Evolutionary conservation across 2,888 invertebrate species (phyloP).

Genomic region (Notodonta dromedarius): DNA sequence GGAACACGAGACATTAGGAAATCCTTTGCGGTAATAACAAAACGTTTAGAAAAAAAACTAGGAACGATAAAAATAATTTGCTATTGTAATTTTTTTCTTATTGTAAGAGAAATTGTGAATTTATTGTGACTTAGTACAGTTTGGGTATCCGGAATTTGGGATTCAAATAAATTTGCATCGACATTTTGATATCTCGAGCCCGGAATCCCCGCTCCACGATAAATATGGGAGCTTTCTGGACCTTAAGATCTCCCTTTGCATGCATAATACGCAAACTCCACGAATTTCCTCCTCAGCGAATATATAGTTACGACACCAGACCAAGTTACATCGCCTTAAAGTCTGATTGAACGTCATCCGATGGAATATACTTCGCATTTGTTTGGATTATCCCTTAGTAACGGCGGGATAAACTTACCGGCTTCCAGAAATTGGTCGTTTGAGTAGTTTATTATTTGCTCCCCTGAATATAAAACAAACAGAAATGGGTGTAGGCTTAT

Average conservation of each 20-base stretch:
- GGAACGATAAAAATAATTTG: too few species aligned
- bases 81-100: not conserved
- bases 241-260: slow-evolving; percentile 63
- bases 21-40: too few species aligned
- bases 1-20: too few species aligned
- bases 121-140: slow-evolving; percentile 6
- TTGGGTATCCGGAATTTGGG: slow-evolving; percentile 1
- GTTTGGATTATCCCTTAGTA: slow-evolving; percentile 62
- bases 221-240: slow-evolving; percentile 47
- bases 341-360: slow-evolving; percentile 63
- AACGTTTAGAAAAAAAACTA: too few species aligned
- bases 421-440: slow-evolving; percentile 41
- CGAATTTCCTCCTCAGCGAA: slow-evolving; percentile 65
- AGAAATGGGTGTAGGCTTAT: slow-evolving; percentile 13
- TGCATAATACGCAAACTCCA: slow-evolving; percentile 66
- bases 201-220: slow-evolving; percentile 23
- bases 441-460: slow-evolving; percentile 42
- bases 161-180: slow-evolving; percentile 18
- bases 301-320: slow-evolving; percentile 66
- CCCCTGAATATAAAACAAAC: slow-evolving; percentile 23
- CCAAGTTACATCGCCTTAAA: slow-evolving; percentile 53
- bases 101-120: slow-evolving; percentile 3
- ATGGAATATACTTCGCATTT: slow-evolving; percentile 60
- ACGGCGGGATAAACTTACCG: slow-evolving; percentile 49
- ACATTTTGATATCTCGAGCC: slow-evolving; percentile 18